Evolutionary conservation across 2,888 invertebrate genomes (phyloP), one percentile per base, ranked within the genome.

Genomic region (Drosophila testacea): DNA sequence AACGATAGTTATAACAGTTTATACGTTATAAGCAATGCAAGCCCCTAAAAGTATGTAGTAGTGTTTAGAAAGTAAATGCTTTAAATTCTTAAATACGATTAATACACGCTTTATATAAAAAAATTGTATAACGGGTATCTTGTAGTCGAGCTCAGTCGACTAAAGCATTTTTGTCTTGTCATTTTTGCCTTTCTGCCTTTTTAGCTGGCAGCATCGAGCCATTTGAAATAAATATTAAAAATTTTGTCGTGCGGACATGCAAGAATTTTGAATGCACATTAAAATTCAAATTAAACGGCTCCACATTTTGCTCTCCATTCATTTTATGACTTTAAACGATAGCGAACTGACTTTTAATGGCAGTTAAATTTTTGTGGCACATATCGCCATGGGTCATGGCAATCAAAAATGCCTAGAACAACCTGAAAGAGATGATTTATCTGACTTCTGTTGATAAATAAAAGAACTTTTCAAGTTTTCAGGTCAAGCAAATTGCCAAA

Each of bases 231-330:
- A 85, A 85, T 85, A 85, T 77, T 71, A 77, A 74, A 72, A 59
- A 68, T 78, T 52, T 57, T 67, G 79, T 60, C 70, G 66, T 71
- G 70, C 62, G 73, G 64, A 60, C 66, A 66, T 73, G 54, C 67
- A 72, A 64, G 69, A 77, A 79, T 79, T 75, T 69, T 74, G 65
- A 71, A 65, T 77, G 73, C 71, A 84, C 77, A 77, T 77, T 70
- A 85, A 77, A 83, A 85, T 88, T 79, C 82, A 84, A 83, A 85
- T 82, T 74, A 82, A 84, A 84, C 64, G 74, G 42, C 77, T 73
- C 60, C 61, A 56, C 62, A 73, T 60, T 73, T 69, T 60, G 16
- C 13, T 42, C 27, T 10, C 56, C 30, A 36, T 22, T 42, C 34
- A 16, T 77, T 76, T 77, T 73, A 77, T 54, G 69, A 63, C 62